Percentiles rank a stretch among this genome's conserved stretches.
Conservation (phyloP, 2,888 invertebrate species). For the Neuroscelio doddi region DNA sequence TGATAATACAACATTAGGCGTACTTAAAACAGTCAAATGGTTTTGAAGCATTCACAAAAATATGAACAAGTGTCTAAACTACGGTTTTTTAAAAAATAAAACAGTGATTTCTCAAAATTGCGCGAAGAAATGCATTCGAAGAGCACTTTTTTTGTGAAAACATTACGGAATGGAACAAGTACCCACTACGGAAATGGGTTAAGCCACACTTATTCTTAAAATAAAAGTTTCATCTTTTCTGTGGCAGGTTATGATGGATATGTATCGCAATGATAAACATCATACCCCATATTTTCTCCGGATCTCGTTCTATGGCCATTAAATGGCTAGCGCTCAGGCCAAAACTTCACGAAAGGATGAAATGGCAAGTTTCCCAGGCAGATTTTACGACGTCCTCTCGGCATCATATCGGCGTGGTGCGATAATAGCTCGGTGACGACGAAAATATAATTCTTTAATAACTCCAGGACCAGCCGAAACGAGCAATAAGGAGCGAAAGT, state of each 20-base stretch:
- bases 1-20: too few species aligned
- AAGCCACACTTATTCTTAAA: conserved; percentile 6
- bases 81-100: too few species aligned
- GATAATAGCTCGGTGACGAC: too few species aligned
- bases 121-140: background rate
- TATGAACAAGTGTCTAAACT: too few species aligned
- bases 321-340: background rate
- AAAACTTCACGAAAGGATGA: conserved; percentile 5
- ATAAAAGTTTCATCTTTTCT: background rate
- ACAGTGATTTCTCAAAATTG: background rate
- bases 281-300: conserved; percentile 5
- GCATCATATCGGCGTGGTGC: too few species aligned
- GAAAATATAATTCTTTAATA: conserved; percentile 24
- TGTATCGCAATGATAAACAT: conserved; percentile 1
- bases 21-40: too few species aligned
- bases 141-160: too few species aligned
- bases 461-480: conserved; percentile 14
- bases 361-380: conserved; percentile 20
- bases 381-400: conserved; percentile 10
- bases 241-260: background rate
- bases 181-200: too few species aligned
- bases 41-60: too few species aligned
- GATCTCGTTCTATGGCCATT: conserved; percentile 5
- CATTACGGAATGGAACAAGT: too few species aligned
- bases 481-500: conserved; percentile 7